Conservation (phyloP, 2,113 vertebrate genomes). For the Dolichotis patagonum region DNA sequence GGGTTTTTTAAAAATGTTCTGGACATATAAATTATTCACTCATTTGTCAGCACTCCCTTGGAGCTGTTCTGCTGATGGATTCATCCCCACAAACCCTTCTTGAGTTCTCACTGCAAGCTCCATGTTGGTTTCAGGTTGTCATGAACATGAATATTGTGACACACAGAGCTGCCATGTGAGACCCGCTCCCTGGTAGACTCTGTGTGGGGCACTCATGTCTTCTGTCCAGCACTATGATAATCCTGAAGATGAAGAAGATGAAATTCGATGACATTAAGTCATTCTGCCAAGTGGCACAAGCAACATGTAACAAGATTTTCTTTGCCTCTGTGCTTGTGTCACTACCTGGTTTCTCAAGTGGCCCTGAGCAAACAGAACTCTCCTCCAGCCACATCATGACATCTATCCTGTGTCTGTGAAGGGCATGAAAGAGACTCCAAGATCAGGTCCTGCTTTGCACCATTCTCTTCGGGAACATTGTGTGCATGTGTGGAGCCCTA, state of each 20-base stretch:
- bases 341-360: background rate
- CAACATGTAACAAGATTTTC: background rate
- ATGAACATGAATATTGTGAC: background rate
- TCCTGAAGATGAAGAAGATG: background rate
- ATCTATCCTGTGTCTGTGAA: background rate
- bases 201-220: background rate
- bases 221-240: background rate
- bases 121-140: background rate
- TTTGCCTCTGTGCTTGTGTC: background rate
- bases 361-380: background rate
- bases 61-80: conserved; percentile 60
- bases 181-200: background rate
- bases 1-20: conserved; percentile 67
- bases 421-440: background rate
- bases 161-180: background rate
- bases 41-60: conserved; percentile 48
- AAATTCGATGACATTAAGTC: background rate
- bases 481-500: background rate
- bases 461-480: background rate
- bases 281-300: background rate
- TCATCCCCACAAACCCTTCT: conserved; percentile 44
- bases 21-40: conserved; percentile 72
- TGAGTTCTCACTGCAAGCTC: background rate
- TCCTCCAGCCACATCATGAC: background rate
- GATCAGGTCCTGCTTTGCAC: background rate